These are phyloP conservation scores for Paraescarpia echinospica DNA, from an alignment of 1,140 invertebrate species.

Conservation along the genomic window DNA sequence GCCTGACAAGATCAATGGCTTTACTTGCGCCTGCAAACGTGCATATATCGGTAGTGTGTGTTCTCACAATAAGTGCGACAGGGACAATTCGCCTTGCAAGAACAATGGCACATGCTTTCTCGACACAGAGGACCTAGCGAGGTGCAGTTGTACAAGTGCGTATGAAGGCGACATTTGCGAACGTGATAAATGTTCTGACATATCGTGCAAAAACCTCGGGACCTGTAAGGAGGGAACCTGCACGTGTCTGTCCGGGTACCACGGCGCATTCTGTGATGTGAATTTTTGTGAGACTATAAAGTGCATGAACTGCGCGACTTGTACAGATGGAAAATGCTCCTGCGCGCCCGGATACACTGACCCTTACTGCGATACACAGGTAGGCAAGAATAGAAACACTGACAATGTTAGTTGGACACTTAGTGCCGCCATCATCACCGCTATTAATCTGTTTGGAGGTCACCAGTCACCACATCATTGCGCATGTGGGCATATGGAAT, in stretches of 20 bases:
- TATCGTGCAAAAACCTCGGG: not conserved
- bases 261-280: not conserved
- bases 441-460: too few species aligned
- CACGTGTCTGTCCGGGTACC: not conserved
- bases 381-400: too few species aligned
- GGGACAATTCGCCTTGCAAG: conserved; percentile 33
- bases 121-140: conserved; percentile 49
- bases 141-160: conserved; percentile 45
- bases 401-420: too few species aligned
- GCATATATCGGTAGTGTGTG: not conserved
- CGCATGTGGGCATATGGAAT: too few species aligned
- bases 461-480: too few species aligned
- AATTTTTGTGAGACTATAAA: conserved; percentile 65
- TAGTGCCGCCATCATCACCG: too few species aligned
- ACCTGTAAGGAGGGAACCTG: not conserved
- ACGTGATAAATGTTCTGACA: not conserved
- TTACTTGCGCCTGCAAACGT: not conserved
- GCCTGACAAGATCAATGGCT: not conserved
- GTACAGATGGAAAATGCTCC: conserved; percentile 52
- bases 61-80: not conserved
- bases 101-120: conserved; percentile 59
- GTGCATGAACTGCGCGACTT: conserved; percentile 87
- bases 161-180: conserved; percentile 48
- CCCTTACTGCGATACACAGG: not conserved
- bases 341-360: not conserved